phyloP scores from a whole-genome alignment of 2,797 vertebrate genomes.

The Thripadectes ignobilis region DNA sequence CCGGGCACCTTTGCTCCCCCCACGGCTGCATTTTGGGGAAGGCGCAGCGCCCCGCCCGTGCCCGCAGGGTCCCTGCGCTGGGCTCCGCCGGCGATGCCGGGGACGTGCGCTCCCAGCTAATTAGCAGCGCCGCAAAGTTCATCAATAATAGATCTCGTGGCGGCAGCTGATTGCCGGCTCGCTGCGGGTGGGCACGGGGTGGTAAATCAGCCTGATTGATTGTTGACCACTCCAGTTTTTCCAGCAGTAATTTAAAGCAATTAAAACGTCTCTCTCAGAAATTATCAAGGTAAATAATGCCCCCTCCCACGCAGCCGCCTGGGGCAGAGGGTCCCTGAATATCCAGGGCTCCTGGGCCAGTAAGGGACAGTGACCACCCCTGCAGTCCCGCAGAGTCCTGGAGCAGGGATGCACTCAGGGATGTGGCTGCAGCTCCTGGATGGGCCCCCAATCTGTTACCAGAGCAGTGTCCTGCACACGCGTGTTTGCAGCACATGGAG shows the following conservation, averaged over 20 bases:
- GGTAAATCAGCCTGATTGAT: conserved; percentile 77
- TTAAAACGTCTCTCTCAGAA: conserved; percentile 70
- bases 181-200: conserved; percentile 68
- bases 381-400: not conserved
- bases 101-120: conserved; percentile 74
- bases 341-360: not conserved
- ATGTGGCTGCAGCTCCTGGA: not conserved
- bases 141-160: conserved; percentile 86
- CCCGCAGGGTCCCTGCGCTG: rapidly evolving
- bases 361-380: not conserved
- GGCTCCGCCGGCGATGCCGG: not conserved
- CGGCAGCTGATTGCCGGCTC: conserved; percentile 81
- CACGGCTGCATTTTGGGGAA: rapidly evolving
- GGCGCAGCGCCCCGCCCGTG: not conserved
- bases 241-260: conserved; percentile 72
- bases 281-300: conserved; percentile 69
- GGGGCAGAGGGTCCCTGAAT: not conserved
- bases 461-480: rapidly evolving
- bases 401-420: not conserved
- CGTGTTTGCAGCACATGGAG: rapidly evolving
- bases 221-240: conserved; percentile 73
- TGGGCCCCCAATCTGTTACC: rapidly evolving
- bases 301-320: not conserved
- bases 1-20: rapidly evolving
- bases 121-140: conserved; percentile 82